These are phyloP conservation scores for Falcaria lacertinaria DNA, from an alignment of 2,888 invertebrate species.

Conservation along the genomic window DNA sequence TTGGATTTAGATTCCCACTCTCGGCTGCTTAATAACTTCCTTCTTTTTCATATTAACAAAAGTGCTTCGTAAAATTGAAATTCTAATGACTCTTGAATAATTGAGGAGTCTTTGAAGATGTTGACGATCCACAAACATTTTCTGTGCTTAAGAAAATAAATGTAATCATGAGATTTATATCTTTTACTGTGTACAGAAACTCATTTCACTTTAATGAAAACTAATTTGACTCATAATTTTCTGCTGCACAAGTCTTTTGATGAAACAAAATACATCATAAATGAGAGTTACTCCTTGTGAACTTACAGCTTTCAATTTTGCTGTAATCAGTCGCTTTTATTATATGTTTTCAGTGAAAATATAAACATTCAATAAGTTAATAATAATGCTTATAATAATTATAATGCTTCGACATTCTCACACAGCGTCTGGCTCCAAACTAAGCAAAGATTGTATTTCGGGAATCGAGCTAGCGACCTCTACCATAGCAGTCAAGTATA, in stretches of 20 bases:
- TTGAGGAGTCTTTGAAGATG: conserved; percentile 35
- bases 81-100: conserved; percentile 48
- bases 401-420: no score
- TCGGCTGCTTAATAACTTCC: conserved; percentile 30
- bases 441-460: no score
- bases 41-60: conserved; percentile 24
- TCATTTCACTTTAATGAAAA: conserved; percentile 33
- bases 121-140: conserved; percentile 35
- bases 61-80: conserved; percentile 37
- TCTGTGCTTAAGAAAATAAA: conserved; percentile 29
- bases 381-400: no score
- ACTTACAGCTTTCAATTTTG: no score
- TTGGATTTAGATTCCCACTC: conserved; percentile 30
- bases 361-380: no score
- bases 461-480: no score
- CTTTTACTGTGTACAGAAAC: conserved; percentile 24
- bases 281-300: no score
- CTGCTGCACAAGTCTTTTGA: conserved; percentile 18
- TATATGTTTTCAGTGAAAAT: no score
- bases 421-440: no score
- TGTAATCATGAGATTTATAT: conserved; percentile 25
- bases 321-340: no score
- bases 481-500: no score
- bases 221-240: conserved; percentile 23
- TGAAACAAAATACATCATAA: conserved; percentile 8